Conservation (phyloP, 2,797 vertebrate species). For the Knipowitschia caucasica region DNA sequence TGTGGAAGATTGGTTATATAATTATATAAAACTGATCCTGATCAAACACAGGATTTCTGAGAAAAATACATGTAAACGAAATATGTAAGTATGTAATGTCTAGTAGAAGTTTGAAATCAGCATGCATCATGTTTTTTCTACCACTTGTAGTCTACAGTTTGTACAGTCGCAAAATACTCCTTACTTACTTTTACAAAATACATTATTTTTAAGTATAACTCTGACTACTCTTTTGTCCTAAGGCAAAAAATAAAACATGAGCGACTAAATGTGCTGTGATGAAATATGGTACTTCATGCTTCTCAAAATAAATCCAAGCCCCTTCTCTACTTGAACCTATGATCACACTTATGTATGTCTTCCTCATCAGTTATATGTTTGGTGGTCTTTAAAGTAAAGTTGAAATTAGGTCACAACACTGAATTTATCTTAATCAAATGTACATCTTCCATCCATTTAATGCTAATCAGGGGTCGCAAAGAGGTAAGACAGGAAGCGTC, state of each 20-base stretch:
- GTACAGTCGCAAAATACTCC: no score
- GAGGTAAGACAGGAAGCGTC: background rate
- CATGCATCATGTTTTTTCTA: no score
- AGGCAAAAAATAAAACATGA: background rate
- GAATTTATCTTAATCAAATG: constrained; percentile 7
- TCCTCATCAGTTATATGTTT: constrained; percentile 1
- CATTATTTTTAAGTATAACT: background rate
- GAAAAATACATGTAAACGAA: no score
- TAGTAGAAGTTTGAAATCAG: no score
- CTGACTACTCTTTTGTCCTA: background rate
- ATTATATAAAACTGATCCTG: no score
- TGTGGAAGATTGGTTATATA: no score
- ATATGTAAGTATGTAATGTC: no score
- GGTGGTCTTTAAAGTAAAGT: background rate
- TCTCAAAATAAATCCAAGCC: background rate
- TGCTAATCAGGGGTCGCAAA: background rate
- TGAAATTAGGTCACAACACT: constrained; percentile 11
- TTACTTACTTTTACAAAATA: no score
- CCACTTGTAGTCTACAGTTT: no score
- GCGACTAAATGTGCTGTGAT: background rate
- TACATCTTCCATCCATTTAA: background rate
- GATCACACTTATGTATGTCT: constrained; percentile 1
- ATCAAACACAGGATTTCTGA: no score
- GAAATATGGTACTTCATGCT: background rate
- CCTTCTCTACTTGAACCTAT: background rate